Conservation (phyloP, 2,888 invertebrate genomes). For the Pecten maximus region DNA sequence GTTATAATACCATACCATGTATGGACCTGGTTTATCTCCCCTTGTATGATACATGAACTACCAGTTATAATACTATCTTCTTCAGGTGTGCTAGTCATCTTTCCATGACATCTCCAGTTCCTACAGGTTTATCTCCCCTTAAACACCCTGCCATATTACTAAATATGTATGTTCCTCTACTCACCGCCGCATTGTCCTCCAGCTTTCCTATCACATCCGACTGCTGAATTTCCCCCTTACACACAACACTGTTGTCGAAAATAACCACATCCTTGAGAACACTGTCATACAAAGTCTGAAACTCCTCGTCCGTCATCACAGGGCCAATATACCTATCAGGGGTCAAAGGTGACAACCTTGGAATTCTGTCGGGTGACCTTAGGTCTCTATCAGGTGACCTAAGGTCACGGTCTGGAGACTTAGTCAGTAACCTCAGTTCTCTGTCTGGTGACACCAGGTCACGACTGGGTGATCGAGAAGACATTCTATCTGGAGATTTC, state of each 20-base stretch:
- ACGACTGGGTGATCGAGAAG: not conserved
- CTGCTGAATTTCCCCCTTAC: constrained; percentile 66
- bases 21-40: no score
- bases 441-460: not conserved
- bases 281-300: constrained; percentile 66
- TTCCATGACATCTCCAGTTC: no score
- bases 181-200: constrained; percentile 74
- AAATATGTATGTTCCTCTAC: not conserved
- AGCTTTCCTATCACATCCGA: constrained; percentile 68
- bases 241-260: constrained; percentile 70
- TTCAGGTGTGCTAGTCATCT: no score
- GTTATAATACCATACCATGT: no score
- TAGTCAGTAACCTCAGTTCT: not conserved
- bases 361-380: not conserved
- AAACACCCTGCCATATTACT: not conserved
- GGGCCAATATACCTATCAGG: constrained; percentile 40
- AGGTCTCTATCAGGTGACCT: constrained; percentile 6
- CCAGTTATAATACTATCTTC: no score
- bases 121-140: not conserved
- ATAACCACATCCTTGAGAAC: constrained; percentile 67
- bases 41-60: no score
- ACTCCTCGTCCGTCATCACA: constrained; percentile 55
- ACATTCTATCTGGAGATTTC: not conserved
- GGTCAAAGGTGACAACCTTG: constrained; percentile 11
- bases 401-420: not conserved